phyloP scores from a whole-genome alignment of 2,797 vertebrate genomes.

The Etheostoma nigrum region DNA sequence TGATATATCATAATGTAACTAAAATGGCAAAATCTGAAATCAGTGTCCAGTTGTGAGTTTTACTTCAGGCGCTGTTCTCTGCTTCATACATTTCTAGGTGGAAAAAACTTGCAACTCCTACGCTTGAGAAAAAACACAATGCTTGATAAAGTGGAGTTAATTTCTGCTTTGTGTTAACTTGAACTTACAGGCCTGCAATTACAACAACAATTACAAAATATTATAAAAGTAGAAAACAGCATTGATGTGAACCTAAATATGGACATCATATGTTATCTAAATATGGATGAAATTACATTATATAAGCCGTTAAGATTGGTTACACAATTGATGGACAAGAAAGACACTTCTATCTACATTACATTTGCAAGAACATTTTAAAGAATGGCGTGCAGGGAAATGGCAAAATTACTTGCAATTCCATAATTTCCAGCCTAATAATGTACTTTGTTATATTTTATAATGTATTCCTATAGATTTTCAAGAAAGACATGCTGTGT shows the following conservation, averaged over 20 bases:
- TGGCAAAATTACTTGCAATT: background rate
- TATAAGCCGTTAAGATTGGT: background rate
- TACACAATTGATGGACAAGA: too few species aligned
- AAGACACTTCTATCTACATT: background rate
- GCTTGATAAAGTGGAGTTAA: background rate
- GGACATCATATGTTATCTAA: background rate
- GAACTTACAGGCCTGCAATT: background rate
- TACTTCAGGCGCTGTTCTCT: background rate
- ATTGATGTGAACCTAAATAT: background rate
- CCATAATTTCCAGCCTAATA: background rate
- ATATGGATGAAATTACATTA: background rate
- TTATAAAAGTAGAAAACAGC: background rate
- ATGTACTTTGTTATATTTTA: background rate
- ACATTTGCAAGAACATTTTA: background rate
- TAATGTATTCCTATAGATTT: background rate
- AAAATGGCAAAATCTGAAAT: background rate
- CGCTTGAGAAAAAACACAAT: background rate
- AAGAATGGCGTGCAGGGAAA: background rate
- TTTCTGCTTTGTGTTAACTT: slow-evolving; percentile 5
- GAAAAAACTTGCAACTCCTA: background rate
- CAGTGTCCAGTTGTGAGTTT: background rate
- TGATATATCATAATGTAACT: background rate
- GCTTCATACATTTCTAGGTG: background rate
- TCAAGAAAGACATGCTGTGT: too few species aligned
- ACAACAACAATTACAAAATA: background rate